Conservation (phyloP, 2,888 invertebrate genomes). For the Latheticus oryzae region DNA sequence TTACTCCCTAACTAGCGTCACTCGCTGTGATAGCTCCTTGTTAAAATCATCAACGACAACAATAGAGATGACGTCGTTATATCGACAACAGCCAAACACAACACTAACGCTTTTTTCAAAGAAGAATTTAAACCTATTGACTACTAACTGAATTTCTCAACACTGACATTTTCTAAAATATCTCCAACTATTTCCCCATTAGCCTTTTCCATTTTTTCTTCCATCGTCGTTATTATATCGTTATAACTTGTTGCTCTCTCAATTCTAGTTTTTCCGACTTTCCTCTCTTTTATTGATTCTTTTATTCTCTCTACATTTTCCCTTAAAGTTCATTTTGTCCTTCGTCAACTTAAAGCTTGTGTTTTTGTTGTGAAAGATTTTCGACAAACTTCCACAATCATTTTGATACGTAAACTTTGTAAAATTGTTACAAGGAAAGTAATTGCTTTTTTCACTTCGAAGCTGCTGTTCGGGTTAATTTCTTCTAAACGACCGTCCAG, state of each 20-base stretch:
- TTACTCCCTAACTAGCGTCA: constrained; percentile 33
- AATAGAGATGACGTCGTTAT: constrained; percentile 2
- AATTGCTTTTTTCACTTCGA: constrained; percentile 29
- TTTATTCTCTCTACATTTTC: constrained; percentile 6
- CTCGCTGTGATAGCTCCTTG: constrained; percentile 5
- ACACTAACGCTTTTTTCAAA: too few species aligned
- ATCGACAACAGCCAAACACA: too few species aligned
- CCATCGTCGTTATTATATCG: constrained; percentile 12
- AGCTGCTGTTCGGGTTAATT: constrained; percentile 38
- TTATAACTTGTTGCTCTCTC: constrained; percentile 15
- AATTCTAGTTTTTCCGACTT: constrained; percentile 5
- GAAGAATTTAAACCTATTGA: too few species aligned
- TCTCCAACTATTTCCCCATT: too few species aligned
- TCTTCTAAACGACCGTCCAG: constrained; percentile 34
- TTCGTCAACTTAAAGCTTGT: constrained; percentile 11
- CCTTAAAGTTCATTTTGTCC: constrained; percentile 13
- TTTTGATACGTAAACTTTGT: constrained; percentile 32
- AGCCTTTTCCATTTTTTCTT: too few species aligned
- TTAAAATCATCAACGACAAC: constrained; percentile 17
- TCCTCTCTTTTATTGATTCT: constrained; percentile 3
- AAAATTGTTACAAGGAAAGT: constrained; percentile 31
- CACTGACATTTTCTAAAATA: too few species aligned
- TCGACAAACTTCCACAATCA: constrained; percentile 27
- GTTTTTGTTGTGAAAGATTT: constrained; percentile 19
- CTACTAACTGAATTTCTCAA: too few species aligned